A percentile compares a stretch with the other conserved stretches of the same genome.
Conservation (phyloP, 2,888 invertebrate species). For the Brachylomia viminalis region DNA sequence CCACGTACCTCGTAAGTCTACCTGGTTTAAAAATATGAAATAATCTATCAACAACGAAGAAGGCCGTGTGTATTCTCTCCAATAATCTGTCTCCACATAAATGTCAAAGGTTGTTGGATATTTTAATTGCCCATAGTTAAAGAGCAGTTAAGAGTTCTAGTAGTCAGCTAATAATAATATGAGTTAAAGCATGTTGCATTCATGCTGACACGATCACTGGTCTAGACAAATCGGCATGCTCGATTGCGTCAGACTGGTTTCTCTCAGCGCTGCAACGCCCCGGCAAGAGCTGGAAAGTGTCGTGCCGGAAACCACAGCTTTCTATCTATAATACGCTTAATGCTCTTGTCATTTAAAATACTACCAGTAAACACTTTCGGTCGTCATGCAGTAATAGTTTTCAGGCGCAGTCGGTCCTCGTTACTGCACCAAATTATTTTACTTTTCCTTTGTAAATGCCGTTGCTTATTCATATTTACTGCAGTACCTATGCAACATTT, state of each 20-base stretch:
- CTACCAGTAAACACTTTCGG: conserved; percentile 55
- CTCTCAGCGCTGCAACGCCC: conserved; percentile 64
- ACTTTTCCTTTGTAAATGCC: conserved; percentile 22
- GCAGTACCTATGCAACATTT: not conserved
- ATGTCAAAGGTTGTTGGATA: not conserved
- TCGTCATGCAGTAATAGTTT: conserved; percentile 44
- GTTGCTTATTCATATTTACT: conserved; percentile 15
- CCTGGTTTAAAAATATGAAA: not conserved
- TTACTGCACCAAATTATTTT: conserved; percentile 21
- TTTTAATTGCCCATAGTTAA: not conserved
- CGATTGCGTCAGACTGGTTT: conserved; percentile 79
- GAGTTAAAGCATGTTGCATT: conserved; percentile 29
- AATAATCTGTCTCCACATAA: not conserved
- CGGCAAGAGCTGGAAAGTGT: conserved; percentile 78
- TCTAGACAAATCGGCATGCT: conserved; percentile 69
- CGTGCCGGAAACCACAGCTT: conserved; percentile 81
- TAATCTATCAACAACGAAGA: not conserved
- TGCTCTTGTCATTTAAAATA: conserved; percentile 68
- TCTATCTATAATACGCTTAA: conserved; percentile 75
- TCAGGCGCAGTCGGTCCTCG: conserved; percentile 24
- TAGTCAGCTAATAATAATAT: conserved; percentile 2
- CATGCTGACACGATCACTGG: conserved; percentile 50
- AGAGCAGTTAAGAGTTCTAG: conserved; percentile 5
- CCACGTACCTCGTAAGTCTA: not conserved
- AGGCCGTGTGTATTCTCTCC: not conserved